phyloP scores from a whole-genome alignment of 1,140 invertebrate genomes.

The Eurosta solidaginis region DNA sequence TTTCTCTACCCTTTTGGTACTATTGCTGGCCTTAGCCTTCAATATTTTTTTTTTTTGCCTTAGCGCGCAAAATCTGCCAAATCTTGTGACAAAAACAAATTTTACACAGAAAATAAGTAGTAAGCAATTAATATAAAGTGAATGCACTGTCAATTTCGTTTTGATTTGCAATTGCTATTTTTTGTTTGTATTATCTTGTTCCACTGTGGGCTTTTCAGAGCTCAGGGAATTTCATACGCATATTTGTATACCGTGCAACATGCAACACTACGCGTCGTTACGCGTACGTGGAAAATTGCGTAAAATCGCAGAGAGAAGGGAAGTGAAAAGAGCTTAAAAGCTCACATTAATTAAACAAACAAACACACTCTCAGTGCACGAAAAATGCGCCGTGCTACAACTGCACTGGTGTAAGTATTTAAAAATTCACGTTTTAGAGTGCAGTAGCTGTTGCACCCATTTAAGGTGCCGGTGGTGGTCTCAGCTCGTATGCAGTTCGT shows the following conservation, averaged over 20 bases:
- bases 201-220: background rate
- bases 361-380: background rate
- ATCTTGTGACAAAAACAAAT: conserved; percentile 29
- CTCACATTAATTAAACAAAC: background rate
- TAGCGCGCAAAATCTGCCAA: background rate
- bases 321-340: background rate
- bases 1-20: background rate
- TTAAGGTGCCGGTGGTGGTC: conserved; percentile 6
- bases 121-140: conserved; percentile 25
- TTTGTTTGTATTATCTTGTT: background rate
- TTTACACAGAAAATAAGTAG: conserved; percentile 31
- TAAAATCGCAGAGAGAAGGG: background rate
- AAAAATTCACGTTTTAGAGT: background rate
- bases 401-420: too few species aligned
- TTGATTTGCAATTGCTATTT: background rate
- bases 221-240: background rate
- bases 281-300: background rate
- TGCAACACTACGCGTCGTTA: background rate
- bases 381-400: too few species aligned
- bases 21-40: background rate
- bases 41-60: background rate
- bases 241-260: background rate
- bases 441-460: background rate
- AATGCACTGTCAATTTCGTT: background rate
- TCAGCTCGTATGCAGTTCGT: background rate